A percentile compares a stretch with the other conserved stretches of the same genome.
Conservation (phyloP, 35 echinoderm and acorn worm species). For the Lytechinus variegatus region DNA sequence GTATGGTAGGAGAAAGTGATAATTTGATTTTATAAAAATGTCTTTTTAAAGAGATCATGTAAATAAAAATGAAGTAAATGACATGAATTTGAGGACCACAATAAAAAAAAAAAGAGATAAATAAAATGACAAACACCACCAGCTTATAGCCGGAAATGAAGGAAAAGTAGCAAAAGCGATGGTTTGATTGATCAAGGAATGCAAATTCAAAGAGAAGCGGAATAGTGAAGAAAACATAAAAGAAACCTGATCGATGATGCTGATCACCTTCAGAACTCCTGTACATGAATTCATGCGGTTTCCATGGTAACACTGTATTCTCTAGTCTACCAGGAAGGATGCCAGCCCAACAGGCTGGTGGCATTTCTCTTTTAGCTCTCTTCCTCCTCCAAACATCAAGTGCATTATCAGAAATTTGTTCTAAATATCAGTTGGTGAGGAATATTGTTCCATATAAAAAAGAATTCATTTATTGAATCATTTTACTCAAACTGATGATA, state of each 20-base stretch:
- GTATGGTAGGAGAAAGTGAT: too few species aligned
- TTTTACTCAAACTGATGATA: too few species aligned
- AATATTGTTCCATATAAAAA: not conserved
- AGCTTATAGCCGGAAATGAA: not conserved
- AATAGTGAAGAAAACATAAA: not conserved
- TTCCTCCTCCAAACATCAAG: not conserved
- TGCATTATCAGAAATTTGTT: not conserved
- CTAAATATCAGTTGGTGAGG: not conserved
- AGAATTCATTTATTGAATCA: too few species aligned
- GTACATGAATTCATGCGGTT: constrained; percentile 7
- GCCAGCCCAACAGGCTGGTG: not conserved
- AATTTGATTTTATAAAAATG: not conserved
- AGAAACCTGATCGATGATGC: constrained; percentile 10
- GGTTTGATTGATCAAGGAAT: not conserved
- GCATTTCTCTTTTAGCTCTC: not conserved
- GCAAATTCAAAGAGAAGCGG: not conserved
- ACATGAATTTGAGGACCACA: not conserved
- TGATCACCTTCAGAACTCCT: not conserved
- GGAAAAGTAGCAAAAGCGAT: not conserved
- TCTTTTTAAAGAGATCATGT: not conserved
- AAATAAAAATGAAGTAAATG: not conserved
- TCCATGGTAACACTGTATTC: not conserved
- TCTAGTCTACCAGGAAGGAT: not conserved
- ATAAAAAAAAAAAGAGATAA: not conserved
- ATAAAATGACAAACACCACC: not conserved